Base-by-base conservation (phyloP, 1,140 invertebrate species). In the Helicorthomorpha holstii region DNA sequence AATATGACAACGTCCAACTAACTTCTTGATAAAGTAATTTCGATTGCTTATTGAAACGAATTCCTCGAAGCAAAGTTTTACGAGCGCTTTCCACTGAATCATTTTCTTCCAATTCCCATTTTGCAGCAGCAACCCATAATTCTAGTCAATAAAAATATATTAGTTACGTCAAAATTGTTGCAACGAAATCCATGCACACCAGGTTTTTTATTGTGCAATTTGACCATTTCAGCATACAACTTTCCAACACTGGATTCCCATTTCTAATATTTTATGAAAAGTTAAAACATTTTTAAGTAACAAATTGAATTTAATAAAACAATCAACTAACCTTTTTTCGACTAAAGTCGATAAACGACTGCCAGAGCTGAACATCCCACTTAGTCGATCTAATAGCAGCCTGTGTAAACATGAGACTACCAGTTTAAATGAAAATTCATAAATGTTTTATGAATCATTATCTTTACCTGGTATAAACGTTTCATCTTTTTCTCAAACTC, bases 271-370 rank as follows among this genome's bases (percentile, higher is more conserved):
- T 52, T 21, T 25, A 47, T 34, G 3, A 34, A 19, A 29, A 12
- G 14, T 44, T 46, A 27, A 27, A 10, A 24, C 42, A 45, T 29
- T 57, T 26, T 54, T 23, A 19, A 34, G n/a, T 41, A 24, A 52
- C 25, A 43, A 47, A 16, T 62, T 19, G 19, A 19, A 41, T n/a
- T n/a, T 12, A 41, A 41, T 41, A 41, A 12, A 19, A 41, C 38
- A 41, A 41, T 12, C 38, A 41, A 41, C 38, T 12, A 41, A 67
- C 78, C 60, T 78, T 71, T 61, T 73, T 69, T 59, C 74, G 75
- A 57, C 77, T 81, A 66, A 83, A 84, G 56, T 79, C 76, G 49
- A 84, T 77, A 58, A 82, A 78, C 27, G 77, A 75, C 57, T 81
- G 69, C 74, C 81, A 84, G 50, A 83, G 71, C 60, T 78, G 71